phyloP scores from a whole-genome alignment of 1,140 invertebrate genomes.

The Heliconius himera region DNA sequence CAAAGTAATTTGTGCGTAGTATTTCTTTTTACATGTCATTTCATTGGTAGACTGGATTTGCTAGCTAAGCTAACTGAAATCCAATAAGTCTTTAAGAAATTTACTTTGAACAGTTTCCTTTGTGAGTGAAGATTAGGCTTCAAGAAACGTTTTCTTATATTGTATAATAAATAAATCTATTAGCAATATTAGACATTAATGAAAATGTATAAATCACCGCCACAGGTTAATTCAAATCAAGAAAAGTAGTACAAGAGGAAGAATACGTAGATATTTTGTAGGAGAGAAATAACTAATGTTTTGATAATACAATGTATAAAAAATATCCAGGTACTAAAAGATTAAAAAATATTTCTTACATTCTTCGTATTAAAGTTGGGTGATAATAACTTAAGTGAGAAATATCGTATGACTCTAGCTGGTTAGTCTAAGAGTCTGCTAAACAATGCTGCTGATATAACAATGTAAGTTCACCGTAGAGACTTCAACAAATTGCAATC shows the following conservation, averaged over 20 bases:
- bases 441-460: not conserved
- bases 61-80: not conserved
- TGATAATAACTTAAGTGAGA: not conserved
- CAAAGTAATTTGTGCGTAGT: not conserved
- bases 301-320: too few relatives aligned
- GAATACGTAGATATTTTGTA: too few relatives aligned
- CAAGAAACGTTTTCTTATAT: not conserved
- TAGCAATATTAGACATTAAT: not conserved
- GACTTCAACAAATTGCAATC: conserved; percentile 3
- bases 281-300: too few relatives aligned
- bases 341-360: too few relatives aligned
- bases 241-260: too few relatives aligned
- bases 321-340: too few relatives aligned
- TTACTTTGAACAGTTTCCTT: conserved; percentile 5
- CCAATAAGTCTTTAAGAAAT: conserved; percentile 1
- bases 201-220: too few relatives aligned
- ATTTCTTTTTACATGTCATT: not conserved
- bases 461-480: not conserved
- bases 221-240: too few relatives aligned
- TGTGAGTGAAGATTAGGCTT: not conserved
- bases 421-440: not conserved
- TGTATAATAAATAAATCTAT: not conserved
- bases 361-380: not conserved
- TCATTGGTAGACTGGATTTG: not conserved
- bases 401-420: not conserved